These are phyloP conservation scores for Microvelia longipes DNA, from an alignment of 1,140 invertebrate genomes.

Conservation along the genomic window DNA sequence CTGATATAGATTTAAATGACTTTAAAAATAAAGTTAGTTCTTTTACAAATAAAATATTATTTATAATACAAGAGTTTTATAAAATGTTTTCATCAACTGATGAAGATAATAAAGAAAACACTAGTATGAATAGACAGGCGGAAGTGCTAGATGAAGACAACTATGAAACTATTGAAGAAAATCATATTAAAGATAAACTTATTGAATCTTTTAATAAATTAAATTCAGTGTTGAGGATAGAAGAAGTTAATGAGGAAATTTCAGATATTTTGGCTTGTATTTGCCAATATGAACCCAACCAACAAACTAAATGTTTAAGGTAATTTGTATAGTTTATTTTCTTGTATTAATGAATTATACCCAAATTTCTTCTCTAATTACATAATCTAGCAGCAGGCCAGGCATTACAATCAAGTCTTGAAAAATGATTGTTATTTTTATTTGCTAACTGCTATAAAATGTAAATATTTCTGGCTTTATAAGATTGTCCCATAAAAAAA, in stretches of 20 bases:
- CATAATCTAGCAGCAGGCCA: not conserved
- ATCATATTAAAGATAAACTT: slow-evolving; percentile 45
- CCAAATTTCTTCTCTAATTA: not conserved
- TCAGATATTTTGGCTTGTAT: no score
- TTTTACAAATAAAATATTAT: slow-evolving; percentile 33
- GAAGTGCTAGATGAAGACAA: slow-evolving; percentile 14
- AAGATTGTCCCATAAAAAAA: no score
- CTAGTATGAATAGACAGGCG: slow-evolving; percentile 29
- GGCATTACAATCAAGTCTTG: no score
- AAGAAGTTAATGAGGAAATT: slow-evolving; percentile 26
- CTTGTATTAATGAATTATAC: not conserved
- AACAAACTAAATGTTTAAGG: not conserved
- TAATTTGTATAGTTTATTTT: not conserved
- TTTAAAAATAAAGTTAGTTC: slow-evolving; percentile 17
- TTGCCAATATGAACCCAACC: no score
- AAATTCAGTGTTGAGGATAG: slow-evolving; percentile 37
- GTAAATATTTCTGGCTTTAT: no score
- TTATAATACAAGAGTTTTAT: slow-evolving; percentile 50
- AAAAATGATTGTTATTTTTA: no score
- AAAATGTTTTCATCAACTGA: slow-evolving; percentile 31
- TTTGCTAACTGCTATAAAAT: no score
- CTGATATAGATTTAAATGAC: slow-evolving; percentile 16
- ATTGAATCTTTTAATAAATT: slow-evolving; percentile 41
- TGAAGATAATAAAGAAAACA: slow-evolving; percentile 28
- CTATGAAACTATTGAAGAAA: slow-evolving; percentile 34